These are phyloP conservation scores for Meghimatium bilineatum DNA, from an alignment of 2,888 invertebrate genomes.

Conservation along the genomic window DNA sequence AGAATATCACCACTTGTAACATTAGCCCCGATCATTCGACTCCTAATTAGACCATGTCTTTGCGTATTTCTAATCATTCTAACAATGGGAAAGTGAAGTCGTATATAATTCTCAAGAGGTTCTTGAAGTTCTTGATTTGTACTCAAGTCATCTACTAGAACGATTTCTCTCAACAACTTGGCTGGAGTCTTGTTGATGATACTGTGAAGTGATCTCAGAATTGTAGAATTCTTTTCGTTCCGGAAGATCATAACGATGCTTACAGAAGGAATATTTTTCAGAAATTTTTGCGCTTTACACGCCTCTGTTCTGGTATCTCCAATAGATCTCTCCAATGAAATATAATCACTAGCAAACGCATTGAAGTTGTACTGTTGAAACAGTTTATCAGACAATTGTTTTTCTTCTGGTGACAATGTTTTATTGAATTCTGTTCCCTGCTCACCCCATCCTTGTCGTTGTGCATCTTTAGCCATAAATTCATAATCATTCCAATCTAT, in stretches of 20 bases:
- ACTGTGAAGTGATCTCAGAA: conserved; percentile 44
- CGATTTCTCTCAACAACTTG: conserved; percentile 41
- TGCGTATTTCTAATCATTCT: conserved; percentile 34
- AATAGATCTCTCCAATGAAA: conserved; percentile 19
- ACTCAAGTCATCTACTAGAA: conserved; percentile 50
- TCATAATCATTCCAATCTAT: conserved; percentile 44
- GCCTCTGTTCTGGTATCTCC: conserved; percentile 25
- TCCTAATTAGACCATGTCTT: conserved; percentile 45
- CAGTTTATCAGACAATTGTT: background rate
- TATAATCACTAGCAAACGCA: conserved; percentile 27
- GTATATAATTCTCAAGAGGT: conserved; percentile 38
- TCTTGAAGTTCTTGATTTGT: conserved; percentile 33
- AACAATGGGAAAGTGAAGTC: conserved; percentile 33
- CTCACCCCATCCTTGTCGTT: conserved; percentile 26
- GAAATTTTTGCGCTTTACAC: conserved; percentile 22
- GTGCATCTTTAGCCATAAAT: conserved; percentile 27
- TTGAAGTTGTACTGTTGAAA: conserved; percentile 13
- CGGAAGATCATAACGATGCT: conserved; percentile 42
- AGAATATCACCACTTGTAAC: conserved; percentile 43
- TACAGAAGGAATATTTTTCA: conserved; percentile 28
- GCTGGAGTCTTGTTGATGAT: conserved; percentile 42
- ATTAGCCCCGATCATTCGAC: conserved; percentile 45
- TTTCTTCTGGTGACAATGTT: background rate
- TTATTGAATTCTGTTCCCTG: conserved; percentile 22
- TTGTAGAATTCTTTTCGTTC: conserved; percentile 47